phyloP scores from a whole-genome alignment of 2,113 vertebrate species.

The Leptosomus discolor region DNA sequence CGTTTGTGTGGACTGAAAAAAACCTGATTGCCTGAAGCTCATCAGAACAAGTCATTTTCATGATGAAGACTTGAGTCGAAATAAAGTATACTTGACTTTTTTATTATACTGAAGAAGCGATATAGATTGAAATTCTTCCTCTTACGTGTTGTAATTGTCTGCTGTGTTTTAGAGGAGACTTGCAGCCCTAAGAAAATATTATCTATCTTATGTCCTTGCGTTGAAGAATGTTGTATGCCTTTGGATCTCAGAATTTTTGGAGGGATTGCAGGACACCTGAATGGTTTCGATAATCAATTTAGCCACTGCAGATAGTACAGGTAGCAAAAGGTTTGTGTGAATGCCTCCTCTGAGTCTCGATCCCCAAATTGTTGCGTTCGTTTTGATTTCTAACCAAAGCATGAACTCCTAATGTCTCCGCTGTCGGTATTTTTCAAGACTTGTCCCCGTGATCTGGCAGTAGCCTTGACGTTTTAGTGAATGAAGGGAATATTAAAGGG shows the following conservation, averaged over 20 bases:
- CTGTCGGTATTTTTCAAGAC: neutral
- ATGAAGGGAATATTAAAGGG: neutral
- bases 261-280: neutral
- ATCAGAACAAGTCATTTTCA: neutral
- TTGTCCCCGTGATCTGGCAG: neutral
- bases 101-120: neutral
- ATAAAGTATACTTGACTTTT: neutral
- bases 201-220: neutral
- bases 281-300: neutral
- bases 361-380: neutral
- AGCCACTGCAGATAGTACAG: neutral
- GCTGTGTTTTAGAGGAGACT: neutral
- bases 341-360: neutral
- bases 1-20: conserved; percentile 2
- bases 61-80: neutral
- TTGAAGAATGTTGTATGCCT: neutral
- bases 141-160: neutral
- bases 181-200: neutral
- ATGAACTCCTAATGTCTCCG: neutral
- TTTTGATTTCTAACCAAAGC: neutral
- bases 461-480: neutral
- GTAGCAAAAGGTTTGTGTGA: neutral
- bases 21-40: neutral
- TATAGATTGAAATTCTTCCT: neutral
- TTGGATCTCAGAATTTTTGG: neutral